These are phyloP conservation scores for Saxidomus purpurata DNA, from an alignment of 1,140 invertebrate genomes.

Conservation along the genomic window DNA sequence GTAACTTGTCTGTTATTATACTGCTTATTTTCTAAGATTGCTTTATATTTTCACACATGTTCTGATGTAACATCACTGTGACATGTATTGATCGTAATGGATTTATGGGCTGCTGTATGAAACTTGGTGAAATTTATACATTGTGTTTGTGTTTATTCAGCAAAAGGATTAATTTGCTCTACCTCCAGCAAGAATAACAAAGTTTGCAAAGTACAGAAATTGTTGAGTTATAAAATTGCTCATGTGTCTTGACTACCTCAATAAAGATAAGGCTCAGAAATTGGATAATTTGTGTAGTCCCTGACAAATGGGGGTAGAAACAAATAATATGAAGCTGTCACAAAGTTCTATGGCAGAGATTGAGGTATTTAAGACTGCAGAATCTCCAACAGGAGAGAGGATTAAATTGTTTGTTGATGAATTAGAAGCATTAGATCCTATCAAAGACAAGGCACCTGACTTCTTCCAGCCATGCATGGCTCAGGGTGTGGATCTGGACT, in stretches of 20 bases:
- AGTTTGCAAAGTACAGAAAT: background rate
- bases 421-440: conserved; percentile 30
- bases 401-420: conserved; percentile 69
- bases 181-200: background rate
- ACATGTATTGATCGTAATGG: conserved; percentile 35
- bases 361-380: conserved; percentile 58
- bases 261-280: background rate
- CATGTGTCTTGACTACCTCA: too few relatives aligned
- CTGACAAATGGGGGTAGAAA: conserved; percentile 65
- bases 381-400: conserved; percentile 63
- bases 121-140: background rate
- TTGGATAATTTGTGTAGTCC: background rate
- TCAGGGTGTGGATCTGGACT: conserved; percentile 43
- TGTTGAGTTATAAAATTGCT: background rate
- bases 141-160: background rate
- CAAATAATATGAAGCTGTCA: conserved; percentile 26
- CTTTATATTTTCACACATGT: too few relatives aligned
- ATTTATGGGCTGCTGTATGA: conserved; percentile 20
- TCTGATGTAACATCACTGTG: background rate
- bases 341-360: conserved; percentile 64
- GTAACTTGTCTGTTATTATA: too few relatives aligned
- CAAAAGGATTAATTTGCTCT: background rate
- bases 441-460: background rate
- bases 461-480: conserved; percentile 33
- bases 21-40: too few relatives aligned